Conservation (phyloP, 2,797 vertebrate genomes). For the Netta rufina region DNA sequence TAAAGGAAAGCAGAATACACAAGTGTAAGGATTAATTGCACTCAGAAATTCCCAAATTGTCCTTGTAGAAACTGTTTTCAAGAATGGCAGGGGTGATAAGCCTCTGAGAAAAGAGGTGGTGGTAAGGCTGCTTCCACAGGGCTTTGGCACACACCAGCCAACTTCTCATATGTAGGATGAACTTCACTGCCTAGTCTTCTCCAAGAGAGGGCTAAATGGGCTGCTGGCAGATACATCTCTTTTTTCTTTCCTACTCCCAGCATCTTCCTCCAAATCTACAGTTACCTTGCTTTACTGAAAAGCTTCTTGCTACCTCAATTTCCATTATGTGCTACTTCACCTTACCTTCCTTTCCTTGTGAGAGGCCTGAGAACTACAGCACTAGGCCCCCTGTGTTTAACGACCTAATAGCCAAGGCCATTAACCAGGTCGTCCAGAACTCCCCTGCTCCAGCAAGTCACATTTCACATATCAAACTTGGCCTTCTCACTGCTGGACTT, state of each 20-base stretch:
- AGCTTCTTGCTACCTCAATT: neutral
- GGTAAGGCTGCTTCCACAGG: neutral
- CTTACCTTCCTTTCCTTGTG: neutral
- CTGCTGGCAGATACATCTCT: neutral
- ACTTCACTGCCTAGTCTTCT: neutral
- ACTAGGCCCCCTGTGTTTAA: fast-evolving
- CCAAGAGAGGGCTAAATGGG: neutral
- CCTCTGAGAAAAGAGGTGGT: neutral
- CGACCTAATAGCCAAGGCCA: neutral
- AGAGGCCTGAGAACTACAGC: neutral
- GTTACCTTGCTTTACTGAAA: neutral
- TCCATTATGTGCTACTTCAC: neutral
- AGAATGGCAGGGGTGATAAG: neutral
- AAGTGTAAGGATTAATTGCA: neutral
- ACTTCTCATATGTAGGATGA: neutral
- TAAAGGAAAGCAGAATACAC: neutral
- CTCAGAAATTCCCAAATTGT: neutral
- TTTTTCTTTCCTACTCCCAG: neutral
- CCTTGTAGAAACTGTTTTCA: neutral
- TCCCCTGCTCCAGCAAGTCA: neutral
- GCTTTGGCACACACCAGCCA: neutral
- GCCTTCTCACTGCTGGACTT: neutral
- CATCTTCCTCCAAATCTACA: neutral
- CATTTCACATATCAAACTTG: neutral
- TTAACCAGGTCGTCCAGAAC: neutral